phyloP scores from a whole-genome alignment of 1,140 invertebrate species.

The Littorina saxatilis region DNA sequence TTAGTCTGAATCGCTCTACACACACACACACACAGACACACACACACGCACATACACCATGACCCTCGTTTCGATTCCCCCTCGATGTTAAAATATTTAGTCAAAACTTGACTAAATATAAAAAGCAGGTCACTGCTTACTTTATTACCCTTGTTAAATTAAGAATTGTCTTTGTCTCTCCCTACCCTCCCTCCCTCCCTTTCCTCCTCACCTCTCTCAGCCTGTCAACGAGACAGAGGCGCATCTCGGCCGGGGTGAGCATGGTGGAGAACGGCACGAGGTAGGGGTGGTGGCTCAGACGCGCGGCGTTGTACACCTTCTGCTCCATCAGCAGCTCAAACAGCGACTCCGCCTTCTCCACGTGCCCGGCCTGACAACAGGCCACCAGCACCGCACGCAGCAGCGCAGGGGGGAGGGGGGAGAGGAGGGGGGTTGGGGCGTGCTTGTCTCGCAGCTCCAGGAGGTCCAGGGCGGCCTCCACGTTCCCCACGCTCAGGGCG shows the following conservation, averaged over 20 bases:
- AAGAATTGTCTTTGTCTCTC: too few species aligned
- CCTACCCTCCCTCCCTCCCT: too few species aligned
- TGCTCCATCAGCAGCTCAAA: background rate
- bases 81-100: too few species aligned
- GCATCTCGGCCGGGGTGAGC: background rate
- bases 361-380: background rate
- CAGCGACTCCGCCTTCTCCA: background rate
- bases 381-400: conserved; percentile 15
- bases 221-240: background rate
- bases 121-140: too few species aligned
- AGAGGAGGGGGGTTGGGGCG: background rate
- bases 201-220: conserved; percentile 14
- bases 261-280: background rate
- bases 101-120: too few species aligned
- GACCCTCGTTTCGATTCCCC: too few species aligned
- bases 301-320: background rate
- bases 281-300: background rate
- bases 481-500: background rate
- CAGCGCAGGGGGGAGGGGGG: background rate
- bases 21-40: too few species aligned
- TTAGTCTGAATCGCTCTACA: too few species aligned
- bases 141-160: too few species aligned
- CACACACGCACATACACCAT: too few species aligned
- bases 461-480: background rate
- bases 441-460: background rate